Conservation (phyloP, 2,113 vertebrate genomes). For the Zeus faber region DNA sequence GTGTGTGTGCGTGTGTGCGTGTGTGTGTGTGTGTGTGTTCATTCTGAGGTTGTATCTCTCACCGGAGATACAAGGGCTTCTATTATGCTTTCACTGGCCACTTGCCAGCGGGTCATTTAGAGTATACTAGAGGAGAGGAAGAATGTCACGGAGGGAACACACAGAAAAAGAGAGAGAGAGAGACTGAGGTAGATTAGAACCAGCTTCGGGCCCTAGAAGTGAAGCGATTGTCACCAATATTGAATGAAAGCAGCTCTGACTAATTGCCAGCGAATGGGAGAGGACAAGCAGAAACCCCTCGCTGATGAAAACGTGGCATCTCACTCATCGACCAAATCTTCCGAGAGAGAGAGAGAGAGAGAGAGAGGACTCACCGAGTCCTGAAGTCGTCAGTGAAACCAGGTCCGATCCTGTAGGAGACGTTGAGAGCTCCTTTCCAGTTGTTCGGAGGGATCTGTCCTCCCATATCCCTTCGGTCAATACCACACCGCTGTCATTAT, state of each 20-base stretch:
- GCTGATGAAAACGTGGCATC: background rate
- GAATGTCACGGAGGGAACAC: background rate
- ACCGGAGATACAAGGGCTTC: slow-evolving; percentile 33
- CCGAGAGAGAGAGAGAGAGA: background rate
- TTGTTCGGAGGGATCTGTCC: slow-evolving; percentile 77
- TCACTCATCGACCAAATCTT: background rate
- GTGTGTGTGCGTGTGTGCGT: slow-evolving; percentile 16
- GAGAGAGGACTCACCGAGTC: slow-evolving; percentile 69
- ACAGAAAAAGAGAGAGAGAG: slow-evolving; percentile 2
- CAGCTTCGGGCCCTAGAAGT: background rate
- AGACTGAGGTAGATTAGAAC: background rate
- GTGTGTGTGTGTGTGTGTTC: background rate
- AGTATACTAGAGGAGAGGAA: background rate
- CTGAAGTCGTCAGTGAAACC: slow-evolving; percentile 75
- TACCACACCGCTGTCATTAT: background rate
- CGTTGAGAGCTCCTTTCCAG: slow-evolving; percentile 89
- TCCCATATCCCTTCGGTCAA: slow-evolving; percentile 80
- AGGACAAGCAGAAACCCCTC: too few species aligned
- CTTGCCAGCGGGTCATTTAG: slow-evolving; percentile 39
- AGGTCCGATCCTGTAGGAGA: slow-evolving; percentile 87
- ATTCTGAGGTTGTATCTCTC: slow-evolving; percentile 8
- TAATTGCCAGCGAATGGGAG: too few species aligned
- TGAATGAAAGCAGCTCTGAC: background rate
- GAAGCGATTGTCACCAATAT: background rate
- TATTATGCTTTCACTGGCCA: slow-evolving; percentile 44